phyloP scores from a whole-genome alignment of 2,888 invertebrate species.

The Ferdinandea cuprea region DNA sequence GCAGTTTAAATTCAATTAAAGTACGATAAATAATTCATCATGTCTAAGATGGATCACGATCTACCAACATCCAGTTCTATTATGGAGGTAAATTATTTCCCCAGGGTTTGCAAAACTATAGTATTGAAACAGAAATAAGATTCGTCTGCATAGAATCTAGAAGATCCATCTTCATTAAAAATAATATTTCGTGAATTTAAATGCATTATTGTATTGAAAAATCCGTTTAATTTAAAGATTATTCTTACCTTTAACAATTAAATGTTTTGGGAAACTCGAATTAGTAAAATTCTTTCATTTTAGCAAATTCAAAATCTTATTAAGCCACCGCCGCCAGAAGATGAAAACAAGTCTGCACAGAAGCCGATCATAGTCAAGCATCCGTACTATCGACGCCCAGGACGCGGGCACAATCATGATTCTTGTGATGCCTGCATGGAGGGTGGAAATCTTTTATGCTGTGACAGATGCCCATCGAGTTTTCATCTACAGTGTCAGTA shows the following conservation, averaged over 20 bases:
- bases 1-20: neutral
- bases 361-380: slow-evolving; percentile 88
- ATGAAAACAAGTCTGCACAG: slow-evolving; percentile 82
- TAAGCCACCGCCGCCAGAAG: slow-evolving; percentile 93
- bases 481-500: slow-evolving; percentile 98
- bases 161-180: too few relatives aligned
- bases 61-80: slow-evolving; percentile 91
- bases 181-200: too few relatives aligned
- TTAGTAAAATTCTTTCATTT: slow-evolving; percentile 16
- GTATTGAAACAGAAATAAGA: neutral
- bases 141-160: too few relatives aligned
- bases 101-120: too few relatives aligned
- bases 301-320: slow-evolving; percentile 95
- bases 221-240: neutral
- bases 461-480: slow-evolving; percentile 97
- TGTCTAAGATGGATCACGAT: slow-evolving; percentile 89
- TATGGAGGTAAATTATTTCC: slow-evolving; percentile 89
- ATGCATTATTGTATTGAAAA: too few relatives aligned
- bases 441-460: slow-evolving; percentile 97
- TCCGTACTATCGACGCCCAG: slow-evolving; percentile 93
- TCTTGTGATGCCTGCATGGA: slow-evolving; percentile 97
- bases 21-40: slow-evolving; percentile 77
- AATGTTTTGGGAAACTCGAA: too few relatives aligned
- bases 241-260: neutral
- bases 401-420: slow-evolving; percentile 95